Evolutionary conservation across 2,797 vertebrate genomes (phyloP).

Genomic region (Psittacula echo): DNA sequence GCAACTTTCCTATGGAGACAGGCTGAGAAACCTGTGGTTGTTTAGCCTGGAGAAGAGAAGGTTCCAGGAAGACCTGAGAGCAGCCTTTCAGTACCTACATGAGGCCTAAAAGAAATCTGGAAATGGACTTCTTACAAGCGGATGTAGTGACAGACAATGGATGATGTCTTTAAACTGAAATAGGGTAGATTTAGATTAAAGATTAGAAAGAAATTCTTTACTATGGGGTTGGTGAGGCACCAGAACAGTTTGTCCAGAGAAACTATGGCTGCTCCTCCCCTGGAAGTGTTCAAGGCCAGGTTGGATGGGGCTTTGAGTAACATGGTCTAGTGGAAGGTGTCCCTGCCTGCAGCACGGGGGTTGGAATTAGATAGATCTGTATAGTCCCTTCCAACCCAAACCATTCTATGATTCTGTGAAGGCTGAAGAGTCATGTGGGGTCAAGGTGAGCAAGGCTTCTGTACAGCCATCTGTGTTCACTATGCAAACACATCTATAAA

Average conservation of each 20-base stretch:
- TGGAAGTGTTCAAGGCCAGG: background rate
- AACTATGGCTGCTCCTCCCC: background rate
- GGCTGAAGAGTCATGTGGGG: background rate
- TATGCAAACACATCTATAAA: background rate
- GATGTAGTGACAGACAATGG: background rate
- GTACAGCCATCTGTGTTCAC: background rate
- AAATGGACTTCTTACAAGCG: background rate
- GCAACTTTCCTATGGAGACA: background rate
- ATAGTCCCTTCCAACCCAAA: background rate
- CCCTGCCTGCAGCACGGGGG: background rate
- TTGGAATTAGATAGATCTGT: background rate
- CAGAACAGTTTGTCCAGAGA: background rate
- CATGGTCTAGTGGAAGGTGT: background rate
- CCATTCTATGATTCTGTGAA: background rate
- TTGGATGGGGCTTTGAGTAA: background rate
- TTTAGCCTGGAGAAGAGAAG: background rate
- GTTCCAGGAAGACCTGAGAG: background rate
- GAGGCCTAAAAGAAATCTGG: background rate
- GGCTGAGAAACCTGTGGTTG: background rate
- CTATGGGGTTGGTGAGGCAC: background rate
- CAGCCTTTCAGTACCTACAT: background rate
- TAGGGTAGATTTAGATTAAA: background rate
- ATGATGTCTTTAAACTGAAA: background rate
- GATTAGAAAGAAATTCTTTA: background rate
- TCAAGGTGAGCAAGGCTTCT: background rate